Conservation (phyloP, 2,888 invertebrate species). For the Nomada ruficornis region DNA sequence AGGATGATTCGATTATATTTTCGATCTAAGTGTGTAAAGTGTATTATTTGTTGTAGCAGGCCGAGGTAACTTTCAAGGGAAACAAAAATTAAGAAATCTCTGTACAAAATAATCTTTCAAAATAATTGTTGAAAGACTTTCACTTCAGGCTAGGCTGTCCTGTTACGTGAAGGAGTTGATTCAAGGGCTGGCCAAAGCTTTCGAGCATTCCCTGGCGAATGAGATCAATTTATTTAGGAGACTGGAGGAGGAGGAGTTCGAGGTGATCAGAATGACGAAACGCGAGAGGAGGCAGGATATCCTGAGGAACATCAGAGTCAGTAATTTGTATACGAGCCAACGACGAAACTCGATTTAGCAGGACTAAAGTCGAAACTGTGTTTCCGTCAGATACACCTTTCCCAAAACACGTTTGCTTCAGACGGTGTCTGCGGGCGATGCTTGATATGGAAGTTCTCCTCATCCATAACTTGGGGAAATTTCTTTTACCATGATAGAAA, state of each 20-base stretch:
- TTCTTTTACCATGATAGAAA: constrained; percentile 83
- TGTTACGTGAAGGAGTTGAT: constrained; percentile 90
- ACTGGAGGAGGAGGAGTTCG: constrained; percentile 94
- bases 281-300: constrained; percentile 88
- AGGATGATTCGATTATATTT: not conserved
- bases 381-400: constrained; percentile 55
- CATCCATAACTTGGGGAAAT: constrained; percentile 87
- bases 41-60: not conserved
- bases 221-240: constrained; percentile 90
- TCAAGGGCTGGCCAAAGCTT: constrained; percentile 88
- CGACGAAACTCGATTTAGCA: not conserved
- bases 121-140: constrained; percentile 27
- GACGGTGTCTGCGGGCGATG: constrained; percentile 76
- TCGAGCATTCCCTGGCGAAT: constrained; percentile 89
- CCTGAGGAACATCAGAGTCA: constrained; percentile 88
- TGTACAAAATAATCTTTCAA: not conserved
- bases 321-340: constrained; percentile 5
- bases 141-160: constrained; percentile 87
- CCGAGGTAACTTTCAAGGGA: not conserved
- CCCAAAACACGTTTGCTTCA: constrained; percentile 23
- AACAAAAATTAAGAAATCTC: not conserved
- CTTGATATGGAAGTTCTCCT: constrained; percentile 84
- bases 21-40: no score
- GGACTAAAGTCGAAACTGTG: not conserved
- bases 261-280: constrained; percentile 90